Evolutionary conservation across 2,797 vertebrate genomes (phyloP), one percentile per base, ranked within the genome.

Genomic region (Dicrostonyx torquatus): DNA sequence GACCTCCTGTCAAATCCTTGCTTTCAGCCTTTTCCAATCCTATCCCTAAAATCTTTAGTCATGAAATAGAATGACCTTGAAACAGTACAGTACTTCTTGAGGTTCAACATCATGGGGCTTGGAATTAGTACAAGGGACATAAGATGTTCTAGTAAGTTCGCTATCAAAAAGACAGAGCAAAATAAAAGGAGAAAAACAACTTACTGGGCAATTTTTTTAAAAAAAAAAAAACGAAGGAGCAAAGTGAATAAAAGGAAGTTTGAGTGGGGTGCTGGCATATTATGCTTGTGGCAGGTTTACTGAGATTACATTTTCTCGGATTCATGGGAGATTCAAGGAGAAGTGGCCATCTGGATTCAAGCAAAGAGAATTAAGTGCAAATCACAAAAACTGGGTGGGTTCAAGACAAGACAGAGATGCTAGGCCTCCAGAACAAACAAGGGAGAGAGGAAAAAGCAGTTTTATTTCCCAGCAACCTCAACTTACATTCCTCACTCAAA

Each of bases 41-140:
- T 31, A 34, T 70, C 40, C 75, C 83, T 55, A 95, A 91, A 89
- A 92, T 45, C 29, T 89, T 13, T 66, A 85, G 4, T 18, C 26
- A 90, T 53, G 89, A 91, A 72, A 89, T 37, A 53, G 64, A 96
- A 84, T 87, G 73, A 48, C 43, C 31, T 79, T 87, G 45, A 53
- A 24, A 90, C 34, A 45, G 34, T 85, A 24, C 15, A 77, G 64
- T 55, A 50, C 70, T 88, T 92, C 72, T 84, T 82, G 89, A 76
- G 37, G 17, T 22, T 58, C 15, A 91, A 90, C 5, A 89, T 70
- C 76, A 53, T n/a, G 8, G 53, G 40, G 13, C 37, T n/a, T 22
- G 17, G 17, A 72, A n/a, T 48, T 62, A 45, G 3, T 26, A 37
- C 29, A 20, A 93, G 37, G 64, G 4, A 5, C 53, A 18, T 73